phyloP scores from a whole-genome alignment of 2,113 vertebrate genomes.

The Mirza zaza region DNA sequence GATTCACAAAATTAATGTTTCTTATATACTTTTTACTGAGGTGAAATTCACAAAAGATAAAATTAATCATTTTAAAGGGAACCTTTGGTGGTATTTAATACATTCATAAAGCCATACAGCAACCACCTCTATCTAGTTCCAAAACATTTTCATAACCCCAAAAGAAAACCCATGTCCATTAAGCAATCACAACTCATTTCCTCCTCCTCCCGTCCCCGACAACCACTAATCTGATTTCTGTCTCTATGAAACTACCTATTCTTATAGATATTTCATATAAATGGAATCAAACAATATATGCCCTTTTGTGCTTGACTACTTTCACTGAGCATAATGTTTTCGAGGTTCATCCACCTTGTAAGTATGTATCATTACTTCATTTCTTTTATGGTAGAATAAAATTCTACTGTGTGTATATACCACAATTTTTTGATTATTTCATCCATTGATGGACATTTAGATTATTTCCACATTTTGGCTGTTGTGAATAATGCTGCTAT shows the following conservation, averaged over 20 bases:
- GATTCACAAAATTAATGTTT: constrained; percentile 8
- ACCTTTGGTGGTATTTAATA: not conserved
- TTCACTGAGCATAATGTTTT: not conserved
- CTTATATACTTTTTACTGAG: not conserved
- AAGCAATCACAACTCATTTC: not conserved
- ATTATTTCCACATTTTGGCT: not conserved
- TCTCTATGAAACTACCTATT: not conserved
- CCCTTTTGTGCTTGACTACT: not conserved
- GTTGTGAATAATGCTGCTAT: not conserved
- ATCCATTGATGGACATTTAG: not conserved
- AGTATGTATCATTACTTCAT: not conserved
- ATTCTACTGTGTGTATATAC: not conserved
- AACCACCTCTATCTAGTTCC: not conserved
- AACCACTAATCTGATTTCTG: not conserved
- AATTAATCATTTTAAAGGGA: not conserved
- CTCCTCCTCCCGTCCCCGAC: too few relatives aligned
- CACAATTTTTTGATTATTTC: not conserved
- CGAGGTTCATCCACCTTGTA: not conserved
- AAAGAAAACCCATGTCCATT: not conserved
- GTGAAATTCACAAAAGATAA: not conserved
- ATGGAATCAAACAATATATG: not conserved
- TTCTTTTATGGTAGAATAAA: not conserved
- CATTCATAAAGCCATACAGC: not conserved
- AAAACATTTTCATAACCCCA: not conserved
- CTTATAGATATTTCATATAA: not conserved